Evolutionary conservation across 2,888 invertebrate genomes (phyloP).

Genomic region (Agonopterix alstromeriana): DNA sequence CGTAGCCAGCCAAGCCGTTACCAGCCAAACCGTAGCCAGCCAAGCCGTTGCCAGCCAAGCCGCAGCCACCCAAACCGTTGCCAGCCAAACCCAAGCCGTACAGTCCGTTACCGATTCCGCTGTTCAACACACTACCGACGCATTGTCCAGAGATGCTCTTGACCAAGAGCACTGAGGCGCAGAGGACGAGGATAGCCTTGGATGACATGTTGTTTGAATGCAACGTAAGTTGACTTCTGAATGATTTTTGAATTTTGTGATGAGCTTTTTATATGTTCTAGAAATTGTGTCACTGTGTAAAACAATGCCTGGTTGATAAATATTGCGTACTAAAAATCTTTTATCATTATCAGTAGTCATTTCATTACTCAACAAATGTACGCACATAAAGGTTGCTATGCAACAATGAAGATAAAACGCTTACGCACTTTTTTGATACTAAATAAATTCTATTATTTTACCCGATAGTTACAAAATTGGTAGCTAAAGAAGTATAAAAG

Average conservation of each 20-base stretch:
- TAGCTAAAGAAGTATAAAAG: neutral
- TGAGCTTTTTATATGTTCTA: neutral
- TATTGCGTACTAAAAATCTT: too few relatives aligned
- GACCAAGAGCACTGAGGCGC: slow-evolving; percentile 21
- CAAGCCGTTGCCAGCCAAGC: neutral
- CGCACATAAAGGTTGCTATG: too few relatives aligned
- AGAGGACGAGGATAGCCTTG: slow-evolving; percentile 19
- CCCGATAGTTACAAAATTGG: too few relatives aligned
- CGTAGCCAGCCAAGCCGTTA: neutral
- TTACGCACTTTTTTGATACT: neutral
- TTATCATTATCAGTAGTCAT: too few relatives aligned
- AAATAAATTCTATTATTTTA: neutral
- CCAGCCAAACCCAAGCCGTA: slow-evolving; percentile 4
- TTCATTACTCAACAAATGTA: too few relatives aligned
- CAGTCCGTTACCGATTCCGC: slow-evolving; percentile 1
- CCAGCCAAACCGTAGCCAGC: neutral
- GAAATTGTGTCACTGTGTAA: too few relatives aligned
- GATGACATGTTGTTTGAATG: slow-evolving; percentile 12
- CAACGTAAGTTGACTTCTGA: neutral
- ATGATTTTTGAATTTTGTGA: neutral
- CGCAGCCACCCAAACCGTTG: neutral
- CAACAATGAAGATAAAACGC: too few relatives aligned
- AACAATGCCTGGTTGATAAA: too few relatives aligned
- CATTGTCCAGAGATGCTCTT: slow-evolving; percentile 3
- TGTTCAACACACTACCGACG: neutral